Evolutionary conservation across 2,113 vertebrate species (phyloP).

Genomic region (Diglossa brunneiventris): DNA sequence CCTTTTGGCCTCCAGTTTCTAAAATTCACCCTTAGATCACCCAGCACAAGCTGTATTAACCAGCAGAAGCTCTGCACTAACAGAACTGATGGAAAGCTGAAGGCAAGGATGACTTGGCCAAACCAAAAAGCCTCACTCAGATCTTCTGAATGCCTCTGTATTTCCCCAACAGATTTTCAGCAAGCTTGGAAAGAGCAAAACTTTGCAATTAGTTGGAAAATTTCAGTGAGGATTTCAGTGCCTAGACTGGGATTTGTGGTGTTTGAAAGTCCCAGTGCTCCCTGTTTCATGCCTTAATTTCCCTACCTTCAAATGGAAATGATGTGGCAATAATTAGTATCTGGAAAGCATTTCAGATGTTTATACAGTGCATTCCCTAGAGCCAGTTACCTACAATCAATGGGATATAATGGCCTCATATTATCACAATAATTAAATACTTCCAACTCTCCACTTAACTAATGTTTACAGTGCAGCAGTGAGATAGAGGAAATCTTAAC

Average conservation of each 20-base stretch:
- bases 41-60: not conserved
- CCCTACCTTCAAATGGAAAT: not conserved
- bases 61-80: not conserved
- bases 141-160: not conserved
- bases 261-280: not conserved
- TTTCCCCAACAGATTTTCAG: not conserved
- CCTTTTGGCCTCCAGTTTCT: fast-evolving
- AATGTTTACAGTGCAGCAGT: not conserved
- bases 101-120: not conserved
- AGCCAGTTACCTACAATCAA: constrained; percentile 55
- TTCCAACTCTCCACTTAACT: constrained; percentile 28
- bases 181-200: not conserved
- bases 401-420: constrained; percentile 46
- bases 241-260: not conserved
- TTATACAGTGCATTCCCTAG: constrained; percentile 9
- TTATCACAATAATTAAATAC: constrained; percentile 60
- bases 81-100: not conserved
- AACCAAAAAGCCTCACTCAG: not conserved
- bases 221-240: not conserved
- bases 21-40: not conserved
- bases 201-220: not conserved
- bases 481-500: not conserved
- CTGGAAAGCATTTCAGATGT: constrained; percentile 19
- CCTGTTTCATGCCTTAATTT: not conserved
- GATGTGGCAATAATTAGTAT: constrained; percentile 19